Base-by-base conservation (phyloP, 2,113 vertebrate species). In the Plecturocebus donacophilus region DNA sequence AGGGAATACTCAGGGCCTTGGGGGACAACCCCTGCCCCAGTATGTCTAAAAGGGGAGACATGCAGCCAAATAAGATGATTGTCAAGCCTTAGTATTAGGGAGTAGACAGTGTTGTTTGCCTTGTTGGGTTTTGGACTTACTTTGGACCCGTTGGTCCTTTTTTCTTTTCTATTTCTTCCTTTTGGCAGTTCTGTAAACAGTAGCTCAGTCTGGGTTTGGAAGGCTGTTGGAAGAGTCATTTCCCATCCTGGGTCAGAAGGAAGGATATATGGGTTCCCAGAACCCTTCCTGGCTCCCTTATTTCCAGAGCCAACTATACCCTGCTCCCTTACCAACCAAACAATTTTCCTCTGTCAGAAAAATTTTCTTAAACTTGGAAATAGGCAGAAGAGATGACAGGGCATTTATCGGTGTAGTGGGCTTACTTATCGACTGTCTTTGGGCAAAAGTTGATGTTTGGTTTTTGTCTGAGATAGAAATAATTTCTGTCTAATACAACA, bases 401-500 rank as follows among this genome's bases (percentile, higher is more conserved):
- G 21, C 86, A 70, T 91, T 56, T 88, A 64, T 61, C 66, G 86
- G 42, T 85, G 27, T 12, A 30, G 20, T 56, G 75, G 13, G 19
- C 49, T 73, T 79, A 52, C 16, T n/a, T 87, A 95, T 54, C 49
- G 87, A 66, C 77, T 35, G 40, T 88, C 35, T 90, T 40, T 54
- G 68, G 58, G 45, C 27, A 92, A 32, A 90, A 47, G 68, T 64
- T 81, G 76, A 70, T 40, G 19, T 85, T 70, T 61, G 40, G 8
- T 71, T 85, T 93, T 84, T 93, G 45, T 96, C 80, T 56, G 8
- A 75, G 49, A 66, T 54, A n/a, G 12, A 94, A 79, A 94, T 83
- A 47, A 84, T 84, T 89, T 66, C 70, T 91, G 8, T 42, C 12
- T 40, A 42, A 45, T 42, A 86, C 40, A 49, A 88, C 7, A 27